Conservation (phyloP, 2,113 vertebrate genomes). For the Erythrocebus patas region DNA sequence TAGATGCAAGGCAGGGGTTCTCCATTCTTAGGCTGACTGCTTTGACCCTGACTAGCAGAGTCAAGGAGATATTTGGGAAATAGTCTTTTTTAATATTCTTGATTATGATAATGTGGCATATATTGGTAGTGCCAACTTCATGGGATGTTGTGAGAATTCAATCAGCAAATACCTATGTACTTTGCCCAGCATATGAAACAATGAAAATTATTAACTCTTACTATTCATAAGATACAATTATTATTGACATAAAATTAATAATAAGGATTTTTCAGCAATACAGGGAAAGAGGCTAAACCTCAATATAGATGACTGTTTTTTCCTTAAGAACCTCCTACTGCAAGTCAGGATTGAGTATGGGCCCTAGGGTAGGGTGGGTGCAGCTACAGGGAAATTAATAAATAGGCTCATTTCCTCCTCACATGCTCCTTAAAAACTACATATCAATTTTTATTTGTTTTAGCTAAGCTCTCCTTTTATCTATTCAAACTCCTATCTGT, state of each 20-base stretch:
- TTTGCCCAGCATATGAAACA: background rate
- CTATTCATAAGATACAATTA: background rate
- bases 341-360: background rate
- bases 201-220: background rate
- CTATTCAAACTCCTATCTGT: background rate
- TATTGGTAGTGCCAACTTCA: background rate
- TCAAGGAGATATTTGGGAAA: background rate
- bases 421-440: conserved; percentile 37
- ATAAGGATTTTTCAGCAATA: background rate
- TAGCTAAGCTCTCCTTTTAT: background rate
- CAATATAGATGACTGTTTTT: background rate
- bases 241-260: background rate
- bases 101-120: background rate
- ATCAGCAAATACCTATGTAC: background rate
- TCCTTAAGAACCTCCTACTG: background rate
- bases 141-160: background rate
- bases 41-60: background rate
- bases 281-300: background rate
- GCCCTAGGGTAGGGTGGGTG: background rate
- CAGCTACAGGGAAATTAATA: background rate
- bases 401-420: background rate
- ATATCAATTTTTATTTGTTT: conserved; percentile 61
- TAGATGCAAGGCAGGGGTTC: background rate
- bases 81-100: background rate
- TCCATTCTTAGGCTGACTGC: background rate